Conservation (phyloP, 2,888 invertebrate genomes). For the Sarcophaga caerulescens region DNA sequence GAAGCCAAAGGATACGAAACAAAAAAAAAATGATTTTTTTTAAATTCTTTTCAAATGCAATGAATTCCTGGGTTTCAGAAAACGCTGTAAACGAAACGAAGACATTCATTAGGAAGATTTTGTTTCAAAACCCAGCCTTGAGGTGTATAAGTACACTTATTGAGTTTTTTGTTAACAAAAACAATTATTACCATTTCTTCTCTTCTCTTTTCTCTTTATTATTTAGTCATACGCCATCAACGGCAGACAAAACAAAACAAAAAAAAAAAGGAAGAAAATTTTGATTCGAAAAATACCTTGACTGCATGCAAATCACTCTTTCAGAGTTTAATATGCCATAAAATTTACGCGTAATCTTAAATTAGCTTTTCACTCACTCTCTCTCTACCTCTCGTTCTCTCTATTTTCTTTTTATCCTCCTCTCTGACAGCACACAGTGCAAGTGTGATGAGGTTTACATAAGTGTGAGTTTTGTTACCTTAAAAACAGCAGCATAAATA, state of each 20-base stretch:
- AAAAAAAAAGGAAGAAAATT: neutral
- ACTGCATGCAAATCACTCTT: slow-evolving; percentile 68
- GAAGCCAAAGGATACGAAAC: slow-evolving; percentile 53
- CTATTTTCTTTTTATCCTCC: neutral
- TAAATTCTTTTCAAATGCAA: slow-evolving; percentile 23
- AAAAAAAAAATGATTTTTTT: slow-evolving; percentile 4
- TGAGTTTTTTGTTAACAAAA: slow-evolving; percentile 24
- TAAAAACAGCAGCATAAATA: slow-evolving; percentile 38
- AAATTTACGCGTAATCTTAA: slow-evolving; percentile 69
- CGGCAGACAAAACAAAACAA: neutral
- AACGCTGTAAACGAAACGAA: neutral
- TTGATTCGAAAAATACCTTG: slow-evolving; percentile 54
- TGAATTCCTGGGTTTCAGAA: neutral
- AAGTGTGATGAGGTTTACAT: neutral
- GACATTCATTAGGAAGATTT: slow-evolving; percentile 2
- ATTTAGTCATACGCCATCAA: neutral
- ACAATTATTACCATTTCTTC: slow-evolving; percentile 50
- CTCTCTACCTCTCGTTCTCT: neutral
- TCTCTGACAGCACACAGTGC: too few relatives aligned
- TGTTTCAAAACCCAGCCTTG: neutral
- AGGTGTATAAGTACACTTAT: neutral
- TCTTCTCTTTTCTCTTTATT: neutral
- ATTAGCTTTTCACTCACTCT: slow-evolving; percentile 56
- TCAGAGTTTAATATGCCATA: slow-evolving; percentile 69
- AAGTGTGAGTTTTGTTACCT: slow-evolving; percentile 12